Conservation (phyloP, 2,113 vertebrate genomes). For the Rattus norvegicus region DNA sequence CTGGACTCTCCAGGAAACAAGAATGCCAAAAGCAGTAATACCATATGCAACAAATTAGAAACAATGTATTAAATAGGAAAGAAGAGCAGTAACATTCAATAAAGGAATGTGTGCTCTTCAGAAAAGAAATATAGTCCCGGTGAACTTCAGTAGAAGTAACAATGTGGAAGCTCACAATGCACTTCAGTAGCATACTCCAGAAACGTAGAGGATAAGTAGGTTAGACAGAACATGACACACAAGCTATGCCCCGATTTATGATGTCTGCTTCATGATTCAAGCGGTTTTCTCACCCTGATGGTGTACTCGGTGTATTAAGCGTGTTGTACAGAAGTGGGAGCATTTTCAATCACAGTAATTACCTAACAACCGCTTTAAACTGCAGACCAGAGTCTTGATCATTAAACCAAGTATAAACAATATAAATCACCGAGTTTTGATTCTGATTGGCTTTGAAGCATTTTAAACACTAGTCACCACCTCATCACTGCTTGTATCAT, state of each 20-base stretch:
- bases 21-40: neutral
- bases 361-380: neutral
- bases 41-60: neutral
- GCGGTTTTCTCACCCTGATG: neutral
- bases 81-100: neutral
- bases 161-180: neutral
- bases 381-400: neutral
- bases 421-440: neutral
- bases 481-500: neutral
- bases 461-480: neutral
- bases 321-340: neutral
- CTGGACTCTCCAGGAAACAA: neutral
- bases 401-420: neutral
- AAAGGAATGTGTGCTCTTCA: neutral
- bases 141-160: neutral
- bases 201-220: neutral
- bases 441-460: neutral
- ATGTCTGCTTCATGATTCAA: neutral
- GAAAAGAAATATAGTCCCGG: neutral
- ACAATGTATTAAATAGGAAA: neutral
- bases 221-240: neutral
- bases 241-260: neutral
- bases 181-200: neutral
- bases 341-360: constrained; percentile 42
- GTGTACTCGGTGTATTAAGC: neutral